A percentile compares a stretch with the other conserved stretches of the same genome.
Evolutionary conservation across 2,113 vertebrate species (phyloP).

Genomic region (Bubo scandiacus): DNA sequence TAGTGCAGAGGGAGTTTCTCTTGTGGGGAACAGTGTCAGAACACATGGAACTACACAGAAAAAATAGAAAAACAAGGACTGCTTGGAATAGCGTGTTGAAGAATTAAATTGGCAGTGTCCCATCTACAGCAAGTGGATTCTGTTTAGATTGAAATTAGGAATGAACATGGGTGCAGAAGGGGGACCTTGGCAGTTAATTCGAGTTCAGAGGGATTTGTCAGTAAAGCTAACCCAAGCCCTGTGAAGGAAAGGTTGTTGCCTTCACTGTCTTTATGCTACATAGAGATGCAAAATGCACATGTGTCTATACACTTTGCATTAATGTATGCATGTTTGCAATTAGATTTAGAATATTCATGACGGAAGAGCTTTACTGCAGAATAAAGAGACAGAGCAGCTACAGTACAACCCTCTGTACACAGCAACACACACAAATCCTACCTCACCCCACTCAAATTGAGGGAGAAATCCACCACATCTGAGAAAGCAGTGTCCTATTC

Average conservation of each 20-base stretch:
- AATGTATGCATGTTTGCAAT: background rate
- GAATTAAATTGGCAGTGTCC: background rate
- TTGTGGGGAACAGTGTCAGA: background rate
- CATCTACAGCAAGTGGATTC: background rate
- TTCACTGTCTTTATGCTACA: background rate
- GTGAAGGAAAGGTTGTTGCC: background rate
- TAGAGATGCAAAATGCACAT: background rate
- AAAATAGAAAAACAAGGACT: too few relatives aligned
- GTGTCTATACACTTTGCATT: background rate
- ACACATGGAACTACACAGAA: background rate
- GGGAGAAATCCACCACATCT: background rate
- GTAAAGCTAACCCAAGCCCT: background rate
- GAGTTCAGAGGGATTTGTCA: background rate
- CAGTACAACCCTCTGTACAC: background rate
- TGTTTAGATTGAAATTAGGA: background rate
- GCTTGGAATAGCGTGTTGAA: background rate
- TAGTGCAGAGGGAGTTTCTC: background rate
- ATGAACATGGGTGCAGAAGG: background rate
- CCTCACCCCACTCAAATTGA: too few relatives aligned
- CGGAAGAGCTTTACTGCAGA: background rate
- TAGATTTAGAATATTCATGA: background rate
- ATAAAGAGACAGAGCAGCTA: background rate
- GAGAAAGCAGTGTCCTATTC: background rate
- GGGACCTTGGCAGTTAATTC: background rate
- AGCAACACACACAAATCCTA: background rate